phyloP scores from a whole-genome alignment of 2,888 invertebrate species.

The Dioctria rufipes region DNA sequence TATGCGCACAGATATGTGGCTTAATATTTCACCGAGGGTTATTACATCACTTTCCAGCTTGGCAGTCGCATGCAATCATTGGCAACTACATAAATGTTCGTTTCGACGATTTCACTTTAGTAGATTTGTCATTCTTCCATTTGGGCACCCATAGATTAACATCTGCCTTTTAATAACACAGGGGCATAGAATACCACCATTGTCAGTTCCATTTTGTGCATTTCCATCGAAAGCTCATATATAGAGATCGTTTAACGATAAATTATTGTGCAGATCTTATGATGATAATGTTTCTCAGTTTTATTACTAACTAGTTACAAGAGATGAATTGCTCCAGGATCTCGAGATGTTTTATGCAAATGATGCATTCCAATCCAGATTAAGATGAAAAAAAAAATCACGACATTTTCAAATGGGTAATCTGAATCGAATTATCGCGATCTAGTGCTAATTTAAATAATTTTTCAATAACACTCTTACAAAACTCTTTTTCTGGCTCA shows the following conservation, averaged over 20 bases:
- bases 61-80: slow-evolving; percentile 26
- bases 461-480: slow-evolving; percentile 13
- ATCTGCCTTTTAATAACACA: too few relatives aligned
- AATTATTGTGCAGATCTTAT: slow-evolving; percentile 38
- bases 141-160: too few relatives aligned
- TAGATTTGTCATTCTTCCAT: slow-evolving; percentile 37
- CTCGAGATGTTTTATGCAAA: slow-evolving; percentile 32
- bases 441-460: slow-evolving; percentile 19
- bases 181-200: too few relatives aligned
- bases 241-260: slow-evolving; percentile 6
- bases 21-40: slow-evolving; percentile 37
- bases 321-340: slow-evolving; percentile 29
- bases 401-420: too few relatives aligned
- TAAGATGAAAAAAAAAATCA: too few relatives aligned
- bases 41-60: slow-evolving; percentile 42
- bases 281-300: slow-evolving; percentile 23
- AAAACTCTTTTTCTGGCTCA: neutral
- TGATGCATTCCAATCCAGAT: too few relatives aligned
- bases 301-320: slow-evolving; percentile 28
- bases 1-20: slow-evolving; percentile 41
- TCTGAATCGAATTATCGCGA: slow-evolving; percentile 4
- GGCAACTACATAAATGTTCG: neutral
- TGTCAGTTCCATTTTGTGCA: too few relatives aligned
- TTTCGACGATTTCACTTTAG: slow-evolving; percentile 23
- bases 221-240: slow-evolving; percentile 19